phyloP scores from a whole-genome alignment of 2,888 invertebrate genomes.

The Nomada lathburiana region DNA sequence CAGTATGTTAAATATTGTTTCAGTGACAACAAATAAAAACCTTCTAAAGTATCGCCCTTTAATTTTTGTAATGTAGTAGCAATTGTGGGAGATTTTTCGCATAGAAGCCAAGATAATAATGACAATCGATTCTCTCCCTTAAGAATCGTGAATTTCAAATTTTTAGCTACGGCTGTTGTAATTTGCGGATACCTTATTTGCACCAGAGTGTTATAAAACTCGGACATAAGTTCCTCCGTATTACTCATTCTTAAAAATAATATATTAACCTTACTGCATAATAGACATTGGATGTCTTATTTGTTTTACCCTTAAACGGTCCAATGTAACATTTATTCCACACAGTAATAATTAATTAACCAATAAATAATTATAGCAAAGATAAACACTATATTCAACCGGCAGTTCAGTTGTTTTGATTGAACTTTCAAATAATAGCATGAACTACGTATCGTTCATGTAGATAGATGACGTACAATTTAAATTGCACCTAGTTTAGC shows the following conservation, averaged over 20 bases:
- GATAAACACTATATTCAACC: neutral
- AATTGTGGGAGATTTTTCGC: slow-evolving; percentile 54
- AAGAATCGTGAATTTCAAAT: slow-evolving; percentile 70
- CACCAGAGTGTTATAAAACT: slow-evolving; percentile 72
- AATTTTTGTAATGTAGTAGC: slow-evolving; percentile 61
- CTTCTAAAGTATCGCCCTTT: slow-evolving; percentile 63
- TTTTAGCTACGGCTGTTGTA: slow-evolving; percentile 66
- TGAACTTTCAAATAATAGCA: no score
- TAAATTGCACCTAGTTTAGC: no score
- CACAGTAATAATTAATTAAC: neutral
- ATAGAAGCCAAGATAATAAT: slow-evolving; percentile 75
- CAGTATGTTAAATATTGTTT: slow-evolving; percentile 5
- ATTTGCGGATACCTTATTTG: slow-evolving; percentile 76
- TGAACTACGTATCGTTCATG: no score
- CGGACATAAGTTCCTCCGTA: slow-evolving; percentile 55
- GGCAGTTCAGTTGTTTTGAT: no score
- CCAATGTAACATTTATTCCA: neutral
- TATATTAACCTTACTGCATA: neutral
- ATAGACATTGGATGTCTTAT: neutral
- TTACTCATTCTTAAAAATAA: slow-evolving; percentile 49
- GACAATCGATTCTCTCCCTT: slow-evolving; percentile 69
- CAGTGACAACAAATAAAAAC: slow-evolving; percentile 38
- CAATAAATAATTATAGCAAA: neutral
- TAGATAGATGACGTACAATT: no score
- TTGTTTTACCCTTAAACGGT: neutral